Conservation (phyloP, 2,797 vertebrate species). For the Selene dorsalis region DNA sequence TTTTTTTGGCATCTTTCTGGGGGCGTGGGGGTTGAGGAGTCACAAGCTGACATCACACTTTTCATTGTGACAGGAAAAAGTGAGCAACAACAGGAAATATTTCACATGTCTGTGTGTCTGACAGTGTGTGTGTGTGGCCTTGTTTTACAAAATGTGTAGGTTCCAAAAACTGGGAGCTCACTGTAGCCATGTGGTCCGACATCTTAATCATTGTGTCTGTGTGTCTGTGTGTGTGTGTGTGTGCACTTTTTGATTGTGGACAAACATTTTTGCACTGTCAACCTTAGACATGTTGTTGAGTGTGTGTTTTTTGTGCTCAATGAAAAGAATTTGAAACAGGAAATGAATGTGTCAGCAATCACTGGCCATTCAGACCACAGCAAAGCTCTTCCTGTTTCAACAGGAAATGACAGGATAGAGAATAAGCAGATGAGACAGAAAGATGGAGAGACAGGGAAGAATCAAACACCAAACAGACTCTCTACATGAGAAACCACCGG, state of each 20-base stretch:
- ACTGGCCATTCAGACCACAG: slow-evolving; percentile 52
- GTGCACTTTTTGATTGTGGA: slow-evolving; percentile 11
- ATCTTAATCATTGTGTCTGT: no score
- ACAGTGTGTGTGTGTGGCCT: slow-evolving; percentile 4
- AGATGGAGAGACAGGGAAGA: slow-evolving; percentile 8
- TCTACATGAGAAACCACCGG: slow-evolving; percentile 5
- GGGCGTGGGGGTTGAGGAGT: slow-evolving; percentile 8
- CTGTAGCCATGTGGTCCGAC: no score
- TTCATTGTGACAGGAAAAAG: slow-evolving; percentile 77
- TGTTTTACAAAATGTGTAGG: no score
- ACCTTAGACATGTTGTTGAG: not conserved
- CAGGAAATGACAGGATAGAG: slow-evolving; percentile 68
- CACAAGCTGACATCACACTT: slow-evolving; percentile 62
- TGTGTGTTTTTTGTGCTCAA: not conserved
- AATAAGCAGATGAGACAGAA: slow-evolving; percentile 40
- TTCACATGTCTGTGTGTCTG: slow-evolving; percentile 55
- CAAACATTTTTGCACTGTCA: slow-evolving; percentile 1
- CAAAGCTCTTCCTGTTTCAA: slow-evolving; percentile 60
- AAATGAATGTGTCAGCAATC: slow-evolving; percentile 63
- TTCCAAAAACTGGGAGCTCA: no score
- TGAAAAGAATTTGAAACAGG: slow-evolving; percentile 57
- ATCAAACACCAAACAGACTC: not conserved
- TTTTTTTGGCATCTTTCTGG: slow-evolving; percentile 9
- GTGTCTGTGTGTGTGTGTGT: slow-evolving; percentile 1
- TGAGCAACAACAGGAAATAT: slow-evolving; percentile 81